Evolutionary conservation across 2,888 invertebrate species (phyloP).

Genomic region (Pegoplata infirma): DNA sequence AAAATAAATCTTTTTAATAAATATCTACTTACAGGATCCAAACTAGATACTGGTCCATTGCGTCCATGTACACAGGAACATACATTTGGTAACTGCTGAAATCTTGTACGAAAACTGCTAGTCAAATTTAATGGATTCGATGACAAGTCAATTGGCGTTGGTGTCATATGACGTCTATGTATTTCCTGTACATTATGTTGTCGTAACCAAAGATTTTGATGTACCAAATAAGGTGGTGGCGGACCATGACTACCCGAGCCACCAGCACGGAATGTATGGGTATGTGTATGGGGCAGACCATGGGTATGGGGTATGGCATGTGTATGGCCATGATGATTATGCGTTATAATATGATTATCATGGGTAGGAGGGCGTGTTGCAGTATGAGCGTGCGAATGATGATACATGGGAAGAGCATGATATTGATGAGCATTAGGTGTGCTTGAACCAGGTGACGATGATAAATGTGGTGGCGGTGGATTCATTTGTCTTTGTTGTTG

Average conservation of each 20-base stretch:
- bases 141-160: constrained; percentile 77
- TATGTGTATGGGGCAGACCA: constrained; percentile 54
- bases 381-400: constrained; percentile 51
- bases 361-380: constrained; percentile 45
- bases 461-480: constrained; percentile 41
- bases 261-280: constrained; percentile 55
- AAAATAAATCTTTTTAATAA: too few species aligned
- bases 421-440: constrained; percentile 58
- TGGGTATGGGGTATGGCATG: constrained; percentile 68
- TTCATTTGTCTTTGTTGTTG: constrained; percentile 48
- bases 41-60: constrained; percentile 74
- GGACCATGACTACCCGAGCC: constrained; percentile 64
- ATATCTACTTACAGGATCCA: constrained; percentile 74
- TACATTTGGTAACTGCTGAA: constrained; percentile 71
- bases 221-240: constrained; percentile 85
- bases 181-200: constrained; percentile 84
- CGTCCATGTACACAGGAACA: constrained; percentile 76
- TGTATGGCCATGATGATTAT: constrained; percentile 57
- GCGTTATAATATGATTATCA: constrained; percentile 52
- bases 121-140: constrained; percentile 75
- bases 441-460: constrained; percentile 54
- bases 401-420: constrained; percentile 55
- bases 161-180: constrained; percentile 79
- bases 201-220: constrained; percentile 86
- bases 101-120: constrained; percentile 73